Evolutionary conservation across 2,888 invertebrate species (phyloP), one percentile per base, ranked within the genome.

Genomic region (Chloroclysta siterata): DNA sequence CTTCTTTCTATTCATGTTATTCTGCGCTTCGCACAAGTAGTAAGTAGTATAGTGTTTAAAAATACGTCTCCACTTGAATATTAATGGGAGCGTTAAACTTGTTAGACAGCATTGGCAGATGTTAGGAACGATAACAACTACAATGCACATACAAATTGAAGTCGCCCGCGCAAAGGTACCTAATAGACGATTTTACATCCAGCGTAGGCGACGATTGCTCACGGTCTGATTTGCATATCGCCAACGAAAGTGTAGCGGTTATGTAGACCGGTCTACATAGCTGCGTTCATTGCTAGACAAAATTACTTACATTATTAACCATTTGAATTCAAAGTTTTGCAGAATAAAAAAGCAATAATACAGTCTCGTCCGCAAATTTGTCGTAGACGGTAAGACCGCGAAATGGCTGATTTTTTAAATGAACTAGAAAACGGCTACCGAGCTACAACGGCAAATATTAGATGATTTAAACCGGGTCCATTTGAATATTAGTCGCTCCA

Each of bases 141-240:
- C 60, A 75, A 76, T 73, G 74, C 75, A 79, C 72, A 71, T 72
- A 73, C 74, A 68, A 76, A 81, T 80, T 78, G 80, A 76, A 81
- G 75, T 69, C 73, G 71, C 69, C 75, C 72, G 76, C 74, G 75
- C 78, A 83, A 74, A 76, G 76, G 66, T 71, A 72, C 76, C 77
- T 82, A 78, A 72, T 72, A 78, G 79, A 80, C 75, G 75, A 77
- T 79, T 80, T 80, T 70, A 80, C 79, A 78, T 72, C 66, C 73
- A 78, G 76, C 74, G 80, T 78, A 79, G 80, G 80, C 77, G 73
- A 69, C 63, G 78, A 76, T 73, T 78, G 75, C 79, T 85, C 88
- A 88, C 85, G 89, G 87, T 90, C 89, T 87, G 87, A 86, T 90
- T 89, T 90, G 86, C 88, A 89, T 89, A 84, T 83, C 78, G 83